Base-by-base conservation (phyloP, 2,888 invertebrate genomes). In the Macropis europaea region DNA sequence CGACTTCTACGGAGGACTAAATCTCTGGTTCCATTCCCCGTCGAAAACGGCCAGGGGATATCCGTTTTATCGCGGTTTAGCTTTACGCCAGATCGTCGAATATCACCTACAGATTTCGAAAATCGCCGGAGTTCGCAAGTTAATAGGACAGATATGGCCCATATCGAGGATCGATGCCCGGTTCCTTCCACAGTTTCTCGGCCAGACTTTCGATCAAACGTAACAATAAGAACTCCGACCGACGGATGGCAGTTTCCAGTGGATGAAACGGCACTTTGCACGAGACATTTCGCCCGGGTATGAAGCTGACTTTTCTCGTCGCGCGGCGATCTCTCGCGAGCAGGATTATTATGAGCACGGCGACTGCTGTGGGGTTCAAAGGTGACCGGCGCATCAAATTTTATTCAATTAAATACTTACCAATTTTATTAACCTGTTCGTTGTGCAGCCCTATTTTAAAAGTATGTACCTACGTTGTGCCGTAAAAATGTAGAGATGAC, bases 141-240 rank as follows among this genome's bases (percentile, higher is more conserved):
- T 71, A 71, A 75, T 74, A 52, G 48, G 61, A 52, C 71, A 73
- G 77, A 77, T 77, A 64, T 73, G 57, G 70, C 54, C 67, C 61
- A 56, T 79, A 69, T 57, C 28, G 64, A 32, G 50, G 66, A 79
- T 79, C 68, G 63, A 79, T 76, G 60, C 52, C 28, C 24, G 52
- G 30, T 40, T 30, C 60, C 62, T 66, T 61, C 50, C 62, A 38
- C 40, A 43, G 26, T 45, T 52, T 22, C 17, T 0, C 1, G 2
- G 7, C 1, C 30, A 17, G n/a, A 34, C 3, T 34, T 40, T 22
- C 24, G 30, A 11, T 26, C 22, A 24, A 30, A 30, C 22, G 32
- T 52, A 34, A 68, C 62, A 54, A 68, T 62, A 57, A 68, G 56
- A 17, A 13, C 7, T 11, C 19, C 30, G 42, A 15, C 19, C 45